Evolutionary conservation across 2,113 vertebrate genomes (phyloP).

Genomic region (Elephantulus edwardii): DNA sequence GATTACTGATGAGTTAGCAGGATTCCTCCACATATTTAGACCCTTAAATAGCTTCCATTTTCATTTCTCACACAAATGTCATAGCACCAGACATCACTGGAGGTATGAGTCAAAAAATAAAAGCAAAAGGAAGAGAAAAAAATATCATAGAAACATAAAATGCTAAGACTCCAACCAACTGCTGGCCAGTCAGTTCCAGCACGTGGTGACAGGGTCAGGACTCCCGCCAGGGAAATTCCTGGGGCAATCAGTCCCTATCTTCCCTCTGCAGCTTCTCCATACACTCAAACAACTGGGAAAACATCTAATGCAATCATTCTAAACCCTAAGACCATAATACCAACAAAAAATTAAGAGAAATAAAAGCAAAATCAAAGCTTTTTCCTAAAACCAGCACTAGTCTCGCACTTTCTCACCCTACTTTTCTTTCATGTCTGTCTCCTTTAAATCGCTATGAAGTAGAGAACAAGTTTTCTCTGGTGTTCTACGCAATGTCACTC

Average conservation of each 20-base stretch:
- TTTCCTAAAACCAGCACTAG: not conserved
- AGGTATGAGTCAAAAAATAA: constrained; percentile 43
- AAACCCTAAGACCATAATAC: not conserved
- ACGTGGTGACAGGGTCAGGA: not conserved
- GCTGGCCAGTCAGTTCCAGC: not conserved
- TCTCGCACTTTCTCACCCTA: not conserved
- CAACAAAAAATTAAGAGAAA: constrained; percentile 34
- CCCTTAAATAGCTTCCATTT: not conserved
- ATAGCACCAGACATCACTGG: constrained; percentile 20
- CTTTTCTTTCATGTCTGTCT: not conserved
- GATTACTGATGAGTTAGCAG: not conserved
- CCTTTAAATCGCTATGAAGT: constrained; percentile 38
- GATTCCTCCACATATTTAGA: constrained; percentile 25
- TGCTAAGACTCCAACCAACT: not conserved
- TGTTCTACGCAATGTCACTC: not conserved
- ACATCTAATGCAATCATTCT: not conserved
- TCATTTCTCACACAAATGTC: constrained; percentile 23
- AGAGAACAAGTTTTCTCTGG: not conserved
- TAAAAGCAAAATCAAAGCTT: constrained; percentile 55
- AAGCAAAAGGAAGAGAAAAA: not conserved
- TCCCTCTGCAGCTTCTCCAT: constrained; percentile 37
- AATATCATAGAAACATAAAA: constrained; percentile 40
- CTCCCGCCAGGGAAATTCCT: constrained; percentile 66
- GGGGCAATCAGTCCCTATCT: constrained; percentile 24
- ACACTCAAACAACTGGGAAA: constrained; percentile 31